Conservation (phyloP, 37 sponge, comb jelly and placozoan species). For the Chondrosia reniformis region DNA sequence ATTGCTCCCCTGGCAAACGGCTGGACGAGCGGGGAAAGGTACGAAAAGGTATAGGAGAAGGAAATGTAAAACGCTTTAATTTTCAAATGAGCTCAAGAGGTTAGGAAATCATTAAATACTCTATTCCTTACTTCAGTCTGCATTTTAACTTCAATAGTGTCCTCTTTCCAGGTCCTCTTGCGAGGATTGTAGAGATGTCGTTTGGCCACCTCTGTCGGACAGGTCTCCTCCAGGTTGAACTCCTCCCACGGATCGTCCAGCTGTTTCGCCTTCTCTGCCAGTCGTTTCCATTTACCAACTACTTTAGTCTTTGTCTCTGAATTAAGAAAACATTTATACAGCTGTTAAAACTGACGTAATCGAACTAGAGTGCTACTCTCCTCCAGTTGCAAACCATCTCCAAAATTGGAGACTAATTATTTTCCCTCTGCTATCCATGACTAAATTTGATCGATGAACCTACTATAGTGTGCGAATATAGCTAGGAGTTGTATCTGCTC, state of each 20-base stretch:
- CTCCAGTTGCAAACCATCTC: not conserved
- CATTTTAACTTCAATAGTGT: constrained; percentile 74
- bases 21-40: too few species aligned
- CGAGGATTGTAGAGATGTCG: constrained; percentile 72
- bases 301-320: too few species aligned
- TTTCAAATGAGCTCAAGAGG: not conserved
- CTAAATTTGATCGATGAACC: too few species aligned
- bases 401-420: too few species aligned
- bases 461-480: too few species aligned
- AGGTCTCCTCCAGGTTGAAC: constrained; percentile 30
- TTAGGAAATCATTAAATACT: not conserved
- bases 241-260: constrained; percentile 52
- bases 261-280: constrained; percentile 8
- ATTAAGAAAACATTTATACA: too few species aligned
- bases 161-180: constrained; percentile 50
- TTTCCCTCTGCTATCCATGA: too few species aligned
- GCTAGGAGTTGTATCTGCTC: too few species aligned
- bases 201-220: constrained; percentile 35
- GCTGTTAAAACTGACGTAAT: not conserved
- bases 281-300: constrained; percentile 21
- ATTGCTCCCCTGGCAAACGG: constrained; percentile 88
- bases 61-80: too few species aligned
- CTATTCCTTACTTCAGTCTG: constrained; percentile 52
- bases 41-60: too few species aligned
- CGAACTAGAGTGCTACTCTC: not conserved